Base-by-base conservation (phyloP, 2,888 invertebrate genomes). In the Coecobrya sp. region DNA sequence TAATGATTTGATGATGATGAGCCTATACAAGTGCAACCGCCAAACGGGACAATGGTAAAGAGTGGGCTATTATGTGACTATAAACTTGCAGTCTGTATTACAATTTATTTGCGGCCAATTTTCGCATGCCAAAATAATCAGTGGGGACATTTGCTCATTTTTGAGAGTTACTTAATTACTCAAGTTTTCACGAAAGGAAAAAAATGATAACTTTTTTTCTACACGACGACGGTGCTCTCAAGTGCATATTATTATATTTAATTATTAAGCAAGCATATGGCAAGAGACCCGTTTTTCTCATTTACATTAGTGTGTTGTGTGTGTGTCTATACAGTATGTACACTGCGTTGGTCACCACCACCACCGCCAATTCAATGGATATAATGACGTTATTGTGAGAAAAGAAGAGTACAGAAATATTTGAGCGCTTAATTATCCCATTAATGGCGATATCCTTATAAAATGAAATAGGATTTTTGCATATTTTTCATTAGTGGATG, bases 371-470 rank as follows among this genome's bases (percentile, higher is more conserved):
- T 68, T 68, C 81, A 88, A 89, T 65, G 68, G 36, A 49, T 89
- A 86, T 91, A 91, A 86, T 86, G 91, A 86, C 76, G 86, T 86
- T 91, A 91, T 82, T 91, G 86, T 91, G 87, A 87, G 91, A 91
- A 73, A 87, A 86, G 87, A 91, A 82, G 70, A 91, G 81, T 91
- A 81, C 82, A 91, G 82, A 91, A 87, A 91, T 81, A 89, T 84
- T 86, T 90, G 85, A 85, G 85, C 59, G 79, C 73, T 90, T 90
- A 90, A 90, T 90, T 90, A 90, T 79, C 90, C 90, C 90, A 90
- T 90, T 90, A 90, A 85, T 62, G 79, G 85, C 59, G 90, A 62
- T 85, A 73, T 70, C 89, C 89, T 89, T 89, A 65, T 89, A 84
- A 89, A 82, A 89, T 73, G 82, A 89, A 79, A 84, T 81, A 49